These are phyloP conservation scores for Parasteatoda tepidariorum DNA, from an alignment of 1,140 invertebrate species.

Conservation along the genomic window DNA sequence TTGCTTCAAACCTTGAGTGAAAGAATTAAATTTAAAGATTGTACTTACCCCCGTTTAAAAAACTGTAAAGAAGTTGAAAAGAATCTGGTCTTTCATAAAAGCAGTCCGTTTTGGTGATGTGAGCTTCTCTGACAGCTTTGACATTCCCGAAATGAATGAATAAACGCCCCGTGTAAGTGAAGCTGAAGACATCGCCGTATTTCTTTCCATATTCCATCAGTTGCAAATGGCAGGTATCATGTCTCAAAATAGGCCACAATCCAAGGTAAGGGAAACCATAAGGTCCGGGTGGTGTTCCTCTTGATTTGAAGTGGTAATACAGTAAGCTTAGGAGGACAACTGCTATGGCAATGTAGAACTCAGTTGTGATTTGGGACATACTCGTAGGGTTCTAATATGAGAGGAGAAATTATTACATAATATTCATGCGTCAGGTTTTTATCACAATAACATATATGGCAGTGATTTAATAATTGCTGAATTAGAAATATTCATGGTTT, in stretches of 20 bases:
- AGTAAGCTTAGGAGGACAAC: too few relatives aligned
- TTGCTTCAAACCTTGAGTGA: too few relatives aligned
- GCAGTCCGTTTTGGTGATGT: conserved; percentile 11
- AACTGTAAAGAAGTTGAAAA: background rate
- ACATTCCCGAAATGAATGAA: conserved; percentile 4
- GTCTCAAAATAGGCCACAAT: background rate
- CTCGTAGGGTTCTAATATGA: too few relatives aligned
- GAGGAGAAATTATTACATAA: too few relatives aligned
- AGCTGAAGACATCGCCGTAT: conserved; percentile 15
- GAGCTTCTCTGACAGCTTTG: background rate
- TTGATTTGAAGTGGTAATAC: background rate
- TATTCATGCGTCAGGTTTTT: too few relatives aligned
- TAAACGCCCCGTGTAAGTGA: background rate
- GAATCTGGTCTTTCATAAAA: background rate
- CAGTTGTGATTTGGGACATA: too few relatives aligned
- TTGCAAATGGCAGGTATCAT: background rate
- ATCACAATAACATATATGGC: too few relatives aligned
- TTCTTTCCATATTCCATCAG: background rate
- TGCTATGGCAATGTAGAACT: too few relatives aligned
- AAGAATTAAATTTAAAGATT: too few relatives aligned
- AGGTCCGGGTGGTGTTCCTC: conserved; percentile 11
- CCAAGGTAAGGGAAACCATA: conserved; percentile 4
- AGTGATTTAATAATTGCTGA: too few relatives aligned
- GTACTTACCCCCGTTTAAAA: conserved; percentile 6
- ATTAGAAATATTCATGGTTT: too few relatives aligned